Conservation (phyloP, 2,797 vertebrate species). For the Borostomias antarcticus region DNA sequence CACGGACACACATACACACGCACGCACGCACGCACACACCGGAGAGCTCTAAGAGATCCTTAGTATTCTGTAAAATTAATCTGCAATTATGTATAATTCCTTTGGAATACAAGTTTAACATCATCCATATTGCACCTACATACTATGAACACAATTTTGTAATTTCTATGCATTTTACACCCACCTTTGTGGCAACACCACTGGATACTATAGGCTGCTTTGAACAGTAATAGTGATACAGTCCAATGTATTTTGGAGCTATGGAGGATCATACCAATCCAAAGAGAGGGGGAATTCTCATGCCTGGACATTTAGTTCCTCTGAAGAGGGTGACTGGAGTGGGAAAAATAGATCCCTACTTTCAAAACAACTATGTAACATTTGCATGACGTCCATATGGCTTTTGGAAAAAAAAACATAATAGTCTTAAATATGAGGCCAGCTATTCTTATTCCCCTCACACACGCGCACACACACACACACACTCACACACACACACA, state of each 20-base stretch:
- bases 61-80: not conserved
- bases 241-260: not conserved
- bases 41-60: not conserved
- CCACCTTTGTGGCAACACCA: not conserved
- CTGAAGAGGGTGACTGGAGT: too few species aligned
- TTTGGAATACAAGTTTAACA: not conserved
- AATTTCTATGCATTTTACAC: not conserved
- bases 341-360: too few species aligned
- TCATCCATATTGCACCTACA: not conserved
- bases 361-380: too few species aligned
- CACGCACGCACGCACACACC: constrained; percentile 1
- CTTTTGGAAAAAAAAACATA: too few species aligned
- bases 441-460: too few species aligned
- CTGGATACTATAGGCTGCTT: not conserved
- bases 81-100: not conserved
- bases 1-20: constrained; percentile 12
- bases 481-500: too few species aligned
- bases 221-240: not conserved
- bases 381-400: too few species aligned
- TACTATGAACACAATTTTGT: not conserved
- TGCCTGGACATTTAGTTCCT: too few species aligned
- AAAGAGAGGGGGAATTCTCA: not conserved
- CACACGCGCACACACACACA: too few species aligned
- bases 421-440: too few species aligned
- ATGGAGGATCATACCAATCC: not conserved